A percentile compares a stretch with the other conserved stretches of the same genome.
Conservation (phyloP, 1,140 invertebrate species). For the Cotesia chilonis region DNA sequence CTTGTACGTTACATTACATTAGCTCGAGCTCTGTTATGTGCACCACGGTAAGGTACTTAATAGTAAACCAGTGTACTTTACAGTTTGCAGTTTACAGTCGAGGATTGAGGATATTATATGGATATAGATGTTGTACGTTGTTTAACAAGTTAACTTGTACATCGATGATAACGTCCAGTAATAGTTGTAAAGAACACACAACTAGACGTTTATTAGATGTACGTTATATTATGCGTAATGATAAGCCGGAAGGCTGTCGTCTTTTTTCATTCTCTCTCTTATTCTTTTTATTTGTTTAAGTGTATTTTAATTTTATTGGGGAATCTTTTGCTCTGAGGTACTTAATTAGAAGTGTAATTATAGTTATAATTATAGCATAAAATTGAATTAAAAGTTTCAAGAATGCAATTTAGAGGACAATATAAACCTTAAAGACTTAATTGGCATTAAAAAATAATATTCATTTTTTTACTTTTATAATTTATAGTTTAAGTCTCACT, state of each 20-base stretch:
- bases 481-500: too few relatives aligned
- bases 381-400: too few relatives aligned
- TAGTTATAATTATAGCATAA: too few relatives aligned
- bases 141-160: background rate
- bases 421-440: too few relatives aligned
- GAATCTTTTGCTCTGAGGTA: slow-evolving; percentile 5
- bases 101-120: too few relatives aligned
- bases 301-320: background rate
- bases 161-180: background rate
- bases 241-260: slow-evolving; percentile 15
- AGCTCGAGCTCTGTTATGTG: background rate
- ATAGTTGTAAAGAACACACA: slow-evolving; percentile 11
- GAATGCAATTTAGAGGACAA: too few relatives aligned
- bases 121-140: background rate
- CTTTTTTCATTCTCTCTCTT: too few relatives aligned
- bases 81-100: too few relatives aligned
- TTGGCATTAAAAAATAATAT: too few relatives aligned
- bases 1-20: background rate
- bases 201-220: slow-evolving; percentile 21
- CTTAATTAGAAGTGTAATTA: background rate
- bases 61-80: slow-evolving; percentile 11
- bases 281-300: background rate
- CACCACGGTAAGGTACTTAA: background rate
- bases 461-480: too few relatives aligned
- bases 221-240: background rate